Percentiles rank a stretch among this genome's conserved stretches.
These are phyloP conservation scores for Gyps fulvus DNA, from an alignment of 2,113 vertebrate species.

Conservation along the genomic window DNA sequence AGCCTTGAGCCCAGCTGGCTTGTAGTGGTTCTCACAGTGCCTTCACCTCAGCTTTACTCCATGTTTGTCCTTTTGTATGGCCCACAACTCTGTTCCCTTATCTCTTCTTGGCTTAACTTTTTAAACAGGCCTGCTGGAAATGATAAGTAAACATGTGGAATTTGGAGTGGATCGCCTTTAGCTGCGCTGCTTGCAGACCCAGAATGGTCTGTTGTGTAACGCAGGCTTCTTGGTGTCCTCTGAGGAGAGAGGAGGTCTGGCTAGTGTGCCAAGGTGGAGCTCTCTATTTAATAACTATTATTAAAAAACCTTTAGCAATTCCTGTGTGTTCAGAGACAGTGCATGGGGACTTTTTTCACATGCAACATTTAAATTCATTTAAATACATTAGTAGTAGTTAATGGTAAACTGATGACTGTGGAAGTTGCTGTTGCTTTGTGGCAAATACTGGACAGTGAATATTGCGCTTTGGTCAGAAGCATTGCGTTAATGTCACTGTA, in stretches of 20 bases:
- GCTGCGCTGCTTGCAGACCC: background rate
- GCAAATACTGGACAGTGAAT: background rate
- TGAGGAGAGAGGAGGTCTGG: background rate
- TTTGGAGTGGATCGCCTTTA: background rate
- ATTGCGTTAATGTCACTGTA: background rate
- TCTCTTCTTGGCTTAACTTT: background rate
- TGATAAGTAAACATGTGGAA: background rate
- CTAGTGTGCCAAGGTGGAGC: background rate
- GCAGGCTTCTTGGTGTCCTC: background rate
- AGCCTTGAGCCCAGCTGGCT: background rate
- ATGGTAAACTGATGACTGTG: background rate
- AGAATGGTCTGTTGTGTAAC: background rate
- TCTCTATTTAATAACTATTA: background rate
- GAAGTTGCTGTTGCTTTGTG: background rate
- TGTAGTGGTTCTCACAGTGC: rapidly evolving
- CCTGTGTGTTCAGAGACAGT: background rate
- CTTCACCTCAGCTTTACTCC: background rate
- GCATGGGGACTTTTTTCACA: background rate
- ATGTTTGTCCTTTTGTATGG: background rate
- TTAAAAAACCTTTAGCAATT: background rate
- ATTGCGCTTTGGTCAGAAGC: background rate
- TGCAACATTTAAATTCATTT: background rate
- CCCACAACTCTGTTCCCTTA: background rate
- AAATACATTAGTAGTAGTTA: background rate
- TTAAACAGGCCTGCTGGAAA: background rate